Percentiles rank a stretch among this genome's conserved stretches.
These are phyloP conservation scores for Hystrix cristata DNA, from an alignment of 2,113 vertebrate species.

Conservation along the genomic window DNA sequence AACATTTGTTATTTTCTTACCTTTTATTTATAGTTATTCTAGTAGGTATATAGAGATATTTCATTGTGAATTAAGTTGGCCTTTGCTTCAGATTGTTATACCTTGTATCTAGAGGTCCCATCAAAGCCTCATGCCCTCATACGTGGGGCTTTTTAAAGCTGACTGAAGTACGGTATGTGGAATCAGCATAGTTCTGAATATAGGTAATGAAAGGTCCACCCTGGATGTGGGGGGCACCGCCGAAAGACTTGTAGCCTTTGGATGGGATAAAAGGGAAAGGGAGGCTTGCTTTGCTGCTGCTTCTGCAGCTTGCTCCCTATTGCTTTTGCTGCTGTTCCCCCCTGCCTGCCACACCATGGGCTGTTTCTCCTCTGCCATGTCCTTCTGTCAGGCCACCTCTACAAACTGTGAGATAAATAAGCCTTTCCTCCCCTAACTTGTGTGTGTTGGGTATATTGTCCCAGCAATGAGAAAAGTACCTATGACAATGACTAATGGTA, in stretches of 20 bases:
- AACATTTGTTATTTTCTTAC: neutral
- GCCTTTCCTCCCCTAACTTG: neutral
- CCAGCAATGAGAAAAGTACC: neutral
- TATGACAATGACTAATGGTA: neutral
- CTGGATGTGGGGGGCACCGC: neutral
- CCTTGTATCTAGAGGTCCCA: neutral
- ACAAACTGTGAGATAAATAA: neutral
- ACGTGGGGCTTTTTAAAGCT: neutral
- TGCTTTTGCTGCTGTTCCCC: neutral
- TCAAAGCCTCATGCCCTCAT: neutral
- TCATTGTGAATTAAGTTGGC: neutral
- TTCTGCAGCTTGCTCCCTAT: neutral
- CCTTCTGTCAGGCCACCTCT: neutral
- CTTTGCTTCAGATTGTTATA: neutral
- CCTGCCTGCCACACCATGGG: neutral
- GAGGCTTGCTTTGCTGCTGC: neutral
- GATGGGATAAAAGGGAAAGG: neutral
- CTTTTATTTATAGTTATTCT: neutral
- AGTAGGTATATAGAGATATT: neutral
- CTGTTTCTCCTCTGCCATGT: neutral
- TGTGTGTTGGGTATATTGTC: neutral
- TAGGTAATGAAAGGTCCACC: neutral
- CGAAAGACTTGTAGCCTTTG: neutral
- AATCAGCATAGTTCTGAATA: neutral
- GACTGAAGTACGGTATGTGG: neutral